These are phyloP conservation scores for Gymnopithys bicolor DNA, from an alignment of 2,797 vertebrate species.

Conservation along the genomic window DNA sequence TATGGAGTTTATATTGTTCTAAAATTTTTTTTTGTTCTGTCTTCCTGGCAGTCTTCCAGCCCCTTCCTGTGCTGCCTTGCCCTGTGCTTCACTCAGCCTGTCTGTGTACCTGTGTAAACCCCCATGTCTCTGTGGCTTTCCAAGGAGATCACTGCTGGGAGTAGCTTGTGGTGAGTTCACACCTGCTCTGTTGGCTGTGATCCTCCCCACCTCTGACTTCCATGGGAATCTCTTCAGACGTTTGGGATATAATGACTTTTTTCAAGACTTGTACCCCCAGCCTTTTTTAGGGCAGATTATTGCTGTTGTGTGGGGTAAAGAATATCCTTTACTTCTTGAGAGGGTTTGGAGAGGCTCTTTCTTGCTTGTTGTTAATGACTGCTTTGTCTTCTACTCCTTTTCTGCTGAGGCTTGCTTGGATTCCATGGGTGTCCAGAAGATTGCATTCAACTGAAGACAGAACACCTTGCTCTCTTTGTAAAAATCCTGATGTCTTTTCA, in stretches of 20 bases:
- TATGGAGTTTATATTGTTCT: neutral
- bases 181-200: neutral
- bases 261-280: neutral
- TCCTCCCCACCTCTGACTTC: neutral
- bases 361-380: neutral
- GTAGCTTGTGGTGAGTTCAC: rapidly evolving
- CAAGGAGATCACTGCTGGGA: neutral
- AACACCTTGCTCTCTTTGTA: neutral
- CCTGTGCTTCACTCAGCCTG: neutral
- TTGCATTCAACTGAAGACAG: neutral
- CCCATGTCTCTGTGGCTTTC: neutral
- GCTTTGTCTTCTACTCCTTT: neutral
- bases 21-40: neutral
- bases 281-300: neutral
- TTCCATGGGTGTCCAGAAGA: neutral
- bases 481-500: neutral
- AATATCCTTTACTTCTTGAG: neutral
- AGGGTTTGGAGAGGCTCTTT: neutral
- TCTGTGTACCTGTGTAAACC: neutral
- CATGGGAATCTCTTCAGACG: neutral
- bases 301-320: neutral
- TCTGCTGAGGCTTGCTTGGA: neutral
- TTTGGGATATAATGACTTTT: neutral
- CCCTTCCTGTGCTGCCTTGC: neutral
- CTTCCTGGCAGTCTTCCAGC: neutral